Conservation (phyloP, 2,797 vertebrate genomes). For the Dipus sagitta region DNA sequence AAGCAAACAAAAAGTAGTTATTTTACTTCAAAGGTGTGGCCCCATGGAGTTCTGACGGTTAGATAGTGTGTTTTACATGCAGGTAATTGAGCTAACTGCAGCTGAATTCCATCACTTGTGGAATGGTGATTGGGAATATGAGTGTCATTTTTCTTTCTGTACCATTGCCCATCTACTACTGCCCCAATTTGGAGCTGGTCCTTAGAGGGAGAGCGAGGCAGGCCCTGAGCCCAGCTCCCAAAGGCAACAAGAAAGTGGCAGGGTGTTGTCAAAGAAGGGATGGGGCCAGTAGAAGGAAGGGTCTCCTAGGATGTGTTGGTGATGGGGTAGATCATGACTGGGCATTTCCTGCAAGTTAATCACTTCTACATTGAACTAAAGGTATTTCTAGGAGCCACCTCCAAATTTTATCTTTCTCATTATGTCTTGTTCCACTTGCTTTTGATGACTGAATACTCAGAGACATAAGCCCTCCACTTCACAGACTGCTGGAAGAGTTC, state of each 20-base stretch:
- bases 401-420: neutral
- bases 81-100: neutral
- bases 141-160: neutral
- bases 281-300: neutral
- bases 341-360: neutral
- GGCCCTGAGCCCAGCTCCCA: too few relatives aligned
- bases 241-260: neutral
- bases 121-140: neutral
- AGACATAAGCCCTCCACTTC: neutral
- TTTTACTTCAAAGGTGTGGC: neutral
- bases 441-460: neutral
- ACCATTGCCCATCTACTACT: neutral
- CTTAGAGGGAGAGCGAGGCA: neutral
- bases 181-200: neutral
- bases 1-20: neutral
- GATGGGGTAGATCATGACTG: rapidly evolving
- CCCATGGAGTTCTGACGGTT: neutral
- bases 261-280: neutral
- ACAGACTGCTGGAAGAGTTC: neutral
- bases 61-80: neutral
- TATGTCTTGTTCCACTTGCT: neutral
- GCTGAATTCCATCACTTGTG: neutral
- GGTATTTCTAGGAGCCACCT: neutral
- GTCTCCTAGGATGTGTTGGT: neutral
- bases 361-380: neutral